phyloP scores from a whole-genome alignment of 2,888 invertebrate genomes.

The Cyclophora albipunctata region DNA sequence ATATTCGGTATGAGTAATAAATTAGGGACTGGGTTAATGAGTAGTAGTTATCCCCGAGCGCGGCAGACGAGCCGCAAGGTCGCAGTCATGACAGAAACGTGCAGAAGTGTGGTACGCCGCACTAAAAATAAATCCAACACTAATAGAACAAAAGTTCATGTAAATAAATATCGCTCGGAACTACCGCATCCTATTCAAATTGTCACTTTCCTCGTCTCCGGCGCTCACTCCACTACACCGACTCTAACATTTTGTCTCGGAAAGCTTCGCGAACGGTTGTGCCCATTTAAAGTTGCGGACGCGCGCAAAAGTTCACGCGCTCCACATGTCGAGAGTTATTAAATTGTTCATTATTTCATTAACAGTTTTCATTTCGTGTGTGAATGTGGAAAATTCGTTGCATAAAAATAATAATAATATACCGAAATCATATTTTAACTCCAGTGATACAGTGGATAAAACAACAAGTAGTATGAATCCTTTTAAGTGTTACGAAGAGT shows the following conservation, averaged over 20 bases:
- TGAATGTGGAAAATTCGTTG: slow-evolving; percentile 30
- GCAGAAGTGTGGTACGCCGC: slow-evolving; percentile 6
- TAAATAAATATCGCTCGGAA: slow-evolving; percentile 16
- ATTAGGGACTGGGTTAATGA: too few species aligned
- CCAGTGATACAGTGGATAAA: neutral
- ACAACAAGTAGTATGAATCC: slow-evolving; percentile 26
- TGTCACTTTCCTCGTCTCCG: slow-evolving; percentile 18
- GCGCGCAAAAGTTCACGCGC: slow-evolving; percentile 22
- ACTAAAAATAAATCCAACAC: slow-evolving; percentile 14
- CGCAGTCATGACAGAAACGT: slow-evolving; percentile 5
- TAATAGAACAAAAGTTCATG: slow-evolving; percentile 8
- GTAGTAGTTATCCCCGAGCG: too few species aligned
- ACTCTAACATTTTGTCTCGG: slow-evolving; percentile 45
- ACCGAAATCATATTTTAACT: slow-evolving; percentile 4
- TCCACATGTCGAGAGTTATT: slow-evolving; percentile 37
- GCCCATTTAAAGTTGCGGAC: slow-evolving; percentile 23
- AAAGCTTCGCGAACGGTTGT: slow-evolving; percentile 49
- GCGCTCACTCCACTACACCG: slow-evolving; percentile 15
- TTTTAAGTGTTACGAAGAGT: slow-evolving; percentile 41
- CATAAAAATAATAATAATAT: slow-evolving; percentile 21
- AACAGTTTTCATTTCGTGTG: slow-evolving; percentile 37
- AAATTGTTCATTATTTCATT: slow-evolving; percentile 39
- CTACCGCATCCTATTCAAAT: slow-evolving; percentile 30
- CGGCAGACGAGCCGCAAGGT: slow-evolving; percentile 5
- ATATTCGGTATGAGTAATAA: too few species aligned